Evolutionary conservation across 2,888 invertebrate species (phyloP).

Genomic region (Amblyteles armatorius): DNA sequence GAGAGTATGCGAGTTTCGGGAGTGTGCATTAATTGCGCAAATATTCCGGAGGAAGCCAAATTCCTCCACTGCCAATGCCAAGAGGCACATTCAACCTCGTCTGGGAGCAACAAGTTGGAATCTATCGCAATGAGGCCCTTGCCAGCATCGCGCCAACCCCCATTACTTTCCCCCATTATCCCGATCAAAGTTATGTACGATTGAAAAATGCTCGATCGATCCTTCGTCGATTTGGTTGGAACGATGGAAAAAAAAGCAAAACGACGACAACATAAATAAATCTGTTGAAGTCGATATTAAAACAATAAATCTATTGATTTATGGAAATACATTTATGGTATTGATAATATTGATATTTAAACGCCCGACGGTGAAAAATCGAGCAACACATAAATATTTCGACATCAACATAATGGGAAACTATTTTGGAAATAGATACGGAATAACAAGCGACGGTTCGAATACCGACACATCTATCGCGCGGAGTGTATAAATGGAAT

Average conservation of each 20-base stretch:
- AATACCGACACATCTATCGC: neutral
- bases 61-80: constrained; percentile 59
- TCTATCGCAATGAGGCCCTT: constrained; percentile 50
- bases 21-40: constrained; percentile 55
- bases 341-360: neutral
- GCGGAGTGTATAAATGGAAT: constrained; percentile 5
- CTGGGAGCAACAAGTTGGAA: constrained; percentile 59
- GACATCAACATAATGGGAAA: neutral
- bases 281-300: neutral
- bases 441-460: neutral
- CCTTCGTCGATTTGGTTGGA: neutral
- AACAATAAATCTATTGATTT: neutral
- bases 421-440: neutral
- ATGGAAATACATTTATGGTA: neutral
- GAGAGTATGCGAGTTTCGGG: neutral
- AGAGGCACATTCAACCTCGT: constrained; percentile 56
- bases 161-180: constrained; percentile 4
- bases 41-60: constrained; percentile 56
- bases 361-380: neutral
- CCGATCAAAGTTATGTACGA: constrained; percentile 34
- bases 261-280: neutral
- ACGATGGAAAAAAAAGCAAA: neutral
- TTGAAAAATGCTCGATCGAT: constrained; percentile 6
- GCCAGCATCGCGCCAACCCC: constrained; percentile 41
- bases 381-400: neutral